A percentile compares a stretch with the other conserved stretches of the same genome.
phyloP scores from a whole-genome alignment of 2,888 invertebrate genomes.

The Autographa gamma region DNA sequence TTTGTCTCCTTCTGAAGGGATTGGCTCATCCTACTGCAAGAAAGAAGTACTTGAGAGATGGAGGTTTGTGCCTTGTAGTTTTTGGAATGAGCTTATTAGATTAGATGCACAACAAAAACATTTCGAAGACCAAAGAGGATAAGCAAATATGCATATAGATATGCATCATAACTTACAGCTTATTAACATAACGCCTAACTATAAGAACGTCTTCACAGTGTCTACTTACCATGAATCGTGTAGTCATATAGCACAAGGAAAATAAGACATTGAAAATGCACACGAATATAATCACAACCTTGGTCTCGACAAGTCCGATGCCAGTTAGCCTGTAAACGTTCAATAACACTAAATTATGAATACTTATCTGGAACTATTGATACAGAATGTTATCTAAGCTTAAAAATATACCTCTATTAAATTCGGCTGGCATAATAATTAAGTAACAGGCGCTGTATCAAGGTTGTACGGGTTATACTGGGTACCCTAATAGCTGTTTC shows the following conservation, averaged over 20 bases:
- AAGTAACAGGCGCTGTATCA: slow-evolving; percentile 86
- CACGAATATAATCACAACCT: slow-evolving; percentile 27
- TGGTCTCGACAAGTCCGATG: slow-evolving; percentile 31
- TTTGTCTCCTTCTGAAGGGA: no score
- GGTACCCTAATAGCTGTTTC: slow-evolving; percentile 83
- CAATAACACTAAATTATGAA: slow-evolving; percentile 51
- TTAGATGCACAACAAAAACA: background rate
- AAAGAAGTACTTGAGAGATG: no score
- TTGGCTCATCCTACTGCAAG: no score
- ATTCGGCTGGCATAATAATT: slow-evolving; percentile 88
- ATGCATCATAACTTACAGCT: no score
- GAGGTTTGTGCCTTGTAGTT: no score
- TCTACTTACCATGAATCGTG: background rate
- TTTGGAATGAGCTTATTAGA: no score
- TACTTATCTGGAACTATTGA: slow-evolving; percentile 48
- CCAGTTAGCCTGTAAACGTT: slow-evolving; percentile 30
- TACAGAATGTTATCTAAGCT: slow-evolving; percentile 58
- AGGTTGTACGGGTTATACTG: slow-evolving; percentile 78
- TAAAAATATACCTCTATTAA: slow-evolving; percentile 78
- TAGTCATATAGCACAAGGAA: background rate
- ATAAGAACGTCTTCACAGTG: no score
- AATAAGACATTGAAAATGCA: slow-evolving; percentile 9
- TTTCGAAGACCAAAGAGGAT: no score
- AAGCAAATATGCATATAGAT: no score
- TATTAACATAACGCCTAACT: no score